A percentile compares a stretch with the other conserved stretches of the same genome.
Evolutionary conservation across 2,797 vertebrate species (phyloP).

Genomic region (Pteropus rufus): DNA sequence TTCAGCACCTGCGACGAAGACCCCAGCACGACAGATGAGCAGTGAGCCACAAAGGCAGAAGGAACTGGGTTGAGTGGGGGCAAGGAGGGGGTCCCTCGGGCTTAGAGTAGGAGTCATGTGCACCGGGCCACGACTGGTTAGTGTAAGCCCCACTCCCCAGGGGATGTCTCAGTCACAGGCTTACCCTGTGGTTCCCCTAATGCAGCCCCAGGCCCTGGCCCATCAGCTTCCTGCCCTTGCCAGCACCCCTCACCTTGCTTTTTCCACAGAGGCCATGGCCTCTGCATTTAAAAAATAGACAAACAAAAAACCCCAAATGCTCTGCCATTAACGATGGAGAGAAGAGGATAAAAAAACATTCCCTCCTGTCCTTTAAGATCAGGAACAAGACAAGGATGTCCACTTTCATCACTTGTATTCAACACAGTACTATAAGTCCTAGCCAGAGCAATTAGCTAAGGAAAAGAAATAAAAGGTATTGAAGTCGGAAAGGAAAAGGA

Average conservation of each 20-base stretch:
- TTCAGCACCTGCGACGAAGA: background rate
- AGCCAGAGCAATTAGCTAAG: background rate
- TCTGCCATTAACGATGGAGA: background rate
- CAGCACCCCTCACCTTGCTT: background rate
- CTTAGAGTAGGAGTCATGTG: background rate
- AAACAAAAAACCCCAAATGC: background rate
- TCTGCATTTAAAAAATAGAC: background rate
- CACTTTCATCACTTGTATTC: background rate
- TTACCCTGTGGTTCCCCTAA: background rate
- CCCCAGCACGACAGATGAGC: background rate
- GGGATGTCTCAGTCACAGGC: background rate
- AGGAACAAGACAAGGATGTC: background rate
- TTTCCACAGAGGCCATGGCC: background rate
- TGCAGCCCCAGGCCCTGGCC: background rate
- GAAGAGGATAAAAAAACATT: background rate
- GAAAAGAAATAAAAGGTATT: background rate
- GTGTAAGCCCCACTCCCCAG: background rate
- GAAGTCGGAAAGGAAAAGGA: background rate
- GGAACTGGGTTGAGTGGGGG: too few species aligned
- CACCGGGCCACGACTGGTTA: background rate
- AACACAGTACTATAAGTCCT: background rate
- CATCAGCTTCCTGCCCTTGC: background rate
- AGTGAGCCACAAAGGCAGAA: background rate
- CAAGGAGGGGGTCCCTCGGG: background rate
- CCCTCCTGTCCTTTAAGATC: background rate